Evolutionary conservation across 2,113 vertebrate genomes (phyloP), one percentile per base, ranked within the genome.

Genomic region (Cyphomyrus discorhynchus): DNA sequence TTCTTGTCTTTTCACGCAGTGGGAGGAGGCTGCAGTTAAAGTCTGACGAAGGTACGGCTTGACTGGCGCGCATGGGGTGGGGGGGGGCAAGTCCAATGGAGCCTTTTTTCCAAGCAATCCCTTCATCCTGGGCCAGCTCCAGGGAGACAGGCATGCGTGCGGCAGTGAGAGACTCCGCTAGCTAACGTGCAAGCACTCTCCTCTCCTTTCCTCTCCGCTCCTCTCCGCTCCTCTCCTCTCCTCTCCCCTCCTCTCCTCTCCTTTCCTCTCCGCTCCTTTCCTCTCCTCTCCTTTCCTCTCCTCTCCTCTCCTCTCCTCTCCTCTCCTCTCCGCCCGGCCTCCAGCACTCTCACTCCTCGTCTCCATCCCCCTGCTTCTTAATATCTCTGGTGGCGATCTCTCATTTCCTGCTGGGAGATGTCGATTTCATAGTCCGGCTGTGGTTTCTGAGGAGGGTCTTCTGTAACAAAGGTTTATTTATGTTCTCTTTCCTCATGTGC

Each of bases 341-440:
- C 35, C 56, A 56, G 47, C 21, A 39, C 86, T 42, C 66, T 39
- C 35, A 50, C 92, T 90, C 90, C 92, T 90, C 89, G 90, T 7
- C 89, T 83, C 15, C 56, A 88, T 90, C 91, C 62, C 80, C 53
- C 17, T 88, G 87, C 91, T 93, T 90, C 91, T 70, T 82, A 83
- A 89, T 95, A 95, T 95, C 95, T 94, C 92, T 91, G 91, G 90
- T 93, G 91, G 90, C 93, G 93, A 95, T 94, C 93, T 94, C 94
- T 95, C 94, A 95, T 95, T 95, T 95, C 94, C 95, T 95, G 94
- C 92, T 93, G 92, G 90, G 92, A 91, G 92, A 92, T 93, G 94
- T 94, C 95, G 93, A 95, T 95, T 95, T 95, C 94, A 94, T 94
- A 94, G 91, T 93, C 90, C 89, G 94, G 92, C 93, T 93, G 83